These are phyloP conservation scores for Lycorma delicatula DNA, from an alignment of 1,140 invertebrate genomes.

Conservation along the genomic window DNA sequence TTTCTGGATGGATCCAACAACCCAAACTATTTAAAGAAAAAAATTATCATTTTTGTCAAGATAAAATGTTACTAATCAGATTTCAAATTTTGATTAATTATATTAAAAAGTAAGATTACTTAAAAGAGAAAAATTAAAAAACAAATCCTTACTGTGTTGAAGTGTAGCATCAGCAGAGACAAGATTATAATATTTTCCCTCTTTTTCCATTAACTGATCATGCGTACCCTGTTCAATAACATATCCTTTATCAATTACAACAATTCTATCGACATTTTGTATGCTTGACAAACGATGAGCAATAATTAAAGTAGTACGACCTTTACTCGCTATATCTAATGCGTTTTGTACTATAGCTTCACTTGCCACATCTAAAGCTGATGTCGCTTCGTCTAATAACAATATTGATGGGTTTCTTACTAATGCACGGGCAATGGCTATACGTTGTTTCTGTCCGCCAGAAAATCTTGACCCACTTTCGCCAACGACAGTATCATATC, in stretches of 20 bases:
- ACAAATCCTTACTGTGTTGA: constrained; percentile 31
- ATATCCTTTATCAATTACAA: constrained; percentile 52
- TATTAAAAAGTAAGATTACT: constrained; percentile 1
- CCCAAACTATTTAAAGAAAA: no score
- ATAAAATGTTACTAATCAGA: not conserved
- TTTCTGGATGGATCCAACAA: no score
- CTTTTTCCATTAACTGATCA: constrained; percentile 54
- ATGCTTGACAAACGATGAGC: constrained; percentile 77
- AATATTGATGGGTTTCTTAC: constrained; percentile 62
- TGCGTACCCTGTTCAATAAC: constrained; percentile 66
- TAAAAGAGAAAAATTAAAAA: constrained; percentile 1
- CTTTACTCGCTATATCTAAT: constrained; percentile 56
- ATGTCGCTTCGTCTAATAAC: constrained; percentile 68
- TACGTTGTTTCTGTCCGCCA: constrained; percentile 72
- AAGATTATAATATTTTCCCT: constrained; percentile 67
- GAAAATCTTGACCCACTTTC: constrained; percentile 64
- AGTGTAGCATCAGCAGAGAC: constrained; percentile 43
- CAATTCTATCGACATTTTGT: constrained; percentile 65
- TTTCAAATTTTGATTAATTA: not conserved
- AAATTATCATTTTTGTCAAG: no score
- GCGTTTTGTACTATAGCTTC: constrained; percentile 36
- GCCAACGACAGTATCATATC: constrained; percentile 65
- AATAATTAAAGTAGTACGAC: constrained; percentile 77
- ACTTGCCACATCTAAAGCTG: constrained; percentile 51
- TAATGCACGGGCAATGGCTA: constrained; percentile 74